Evolutionary conservation across 2,113 vertebrate genomes (phyloP).

Genomic region (Aythya baeri): DNA sequence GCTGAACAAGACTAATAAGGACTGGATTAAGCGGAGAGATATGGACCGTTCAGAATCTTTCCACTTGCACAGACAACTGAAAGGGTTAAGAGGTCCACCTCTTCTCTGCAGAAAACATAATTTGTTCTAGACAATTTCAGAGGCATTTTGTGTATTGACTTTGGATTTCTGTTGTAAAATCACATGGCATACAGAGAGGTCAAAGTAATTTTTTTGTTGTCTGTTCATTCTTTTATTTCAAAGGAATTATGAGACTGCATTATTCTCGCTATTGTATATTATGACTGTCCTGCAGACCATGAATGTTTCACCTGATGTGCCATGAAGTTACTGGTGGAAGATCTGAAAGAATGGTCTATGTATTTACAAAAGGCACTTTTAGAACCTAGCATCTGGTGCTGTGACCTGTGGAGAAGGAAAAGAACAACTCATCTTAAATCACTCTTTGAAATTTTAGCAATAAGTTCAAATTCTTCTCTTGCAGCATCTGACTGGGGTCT

Average conservation of each 20-base stretch:
- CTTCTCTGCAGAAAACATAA: not conserved
- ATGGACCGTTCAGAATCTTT: not conserved
- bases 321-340: not conserved
- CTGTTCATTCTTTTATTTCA: constrained; percentile 36
- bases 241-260: not conserved
- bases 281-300: constrained; percentile 55
- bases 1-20: not conserved
- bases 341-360: not conserved
- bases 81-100: constrained; percentile 10
- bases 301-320: constrained; percentile 29
- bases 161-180: constrained; percentile 38
- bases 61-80: not conserved
- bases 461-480: not conserved
- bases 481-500: not conserved
- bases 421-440: not conserved
- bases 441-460: not conserved
- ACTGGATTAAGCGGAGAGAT: not conserved
- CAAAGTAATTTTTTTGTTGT: constrained; percentile 28
- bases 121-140: constrained; percentile 29
- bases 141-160: constrained; percentile 36
- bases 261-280: constrained; percentile 58
- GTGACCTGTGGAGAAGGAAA: not conserved
- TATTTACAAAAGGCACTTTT: constrained; percentile 6
- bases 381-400: not conserved
- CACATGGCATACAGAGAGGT: constrained; percentile 11